phyloP scores from a whole-genome alignment of 1,140 invertebrate genomes.

The Leptonema lineaticorne region DNA sequence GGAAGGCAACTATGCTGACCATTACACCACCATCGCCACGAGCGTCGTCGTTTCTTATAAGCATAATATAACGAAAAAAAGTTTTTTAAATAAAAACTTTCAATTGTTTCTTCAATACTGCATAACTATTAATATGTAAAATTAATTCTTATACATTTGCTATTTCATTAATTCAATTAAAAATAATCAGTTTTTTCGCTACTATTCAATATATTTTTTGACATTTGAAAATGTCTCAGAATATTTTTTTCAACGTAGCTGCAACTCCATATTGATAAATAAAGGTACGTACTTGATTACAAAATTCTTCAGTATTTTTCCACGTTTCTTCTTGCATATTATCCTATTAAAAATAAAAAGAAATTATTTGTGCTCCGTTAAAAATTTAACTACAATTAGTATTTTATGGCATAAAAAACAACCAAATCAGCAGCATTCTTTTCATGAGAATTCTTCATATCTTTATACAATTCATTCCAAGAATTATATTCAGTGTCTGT shows the following conservation, averaged over 20 bases:
- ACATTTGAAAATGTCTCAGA: neutral
- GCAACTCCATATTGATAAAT: constrained; percentile 30
- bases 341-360: constrained; percentile 9
- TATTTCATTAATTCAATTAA: neutral
- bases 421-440: constrained; percentile 2
- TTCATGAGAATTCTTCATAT: constrained; percentile 16
- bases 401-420: constrained; percentile 12
- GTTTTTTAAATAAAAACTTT: no score
- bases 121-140: neutral
- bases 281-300: constrained; percentile 19
- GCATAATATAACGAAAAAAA: neutral
- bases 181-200: constrained; percentile 26
- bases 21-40: constrained; percentile 79
- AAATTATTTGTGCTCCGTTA: no score
- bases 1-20: constrained; percentile 86
- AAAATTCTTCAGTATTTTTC: constrained; percentile 24
- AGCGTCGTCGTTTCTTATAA: neutral
- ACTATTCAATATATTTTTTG: no score
- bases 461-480: constrained; percentile 8
- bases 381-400: no score
- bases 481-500: neutral
- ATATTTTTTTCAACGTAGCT: constrained; percentile 26
- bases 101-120: neutral
- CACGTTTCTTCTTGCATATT: neutral
- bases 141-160: neutral